A percentile compares a stretch with the other conserved stretches of the same genome.
Evolutionary conservation across 2,888 invertebrate genomes (phyloP).

Genomic region (Zaprionus lineosus): DNA sequence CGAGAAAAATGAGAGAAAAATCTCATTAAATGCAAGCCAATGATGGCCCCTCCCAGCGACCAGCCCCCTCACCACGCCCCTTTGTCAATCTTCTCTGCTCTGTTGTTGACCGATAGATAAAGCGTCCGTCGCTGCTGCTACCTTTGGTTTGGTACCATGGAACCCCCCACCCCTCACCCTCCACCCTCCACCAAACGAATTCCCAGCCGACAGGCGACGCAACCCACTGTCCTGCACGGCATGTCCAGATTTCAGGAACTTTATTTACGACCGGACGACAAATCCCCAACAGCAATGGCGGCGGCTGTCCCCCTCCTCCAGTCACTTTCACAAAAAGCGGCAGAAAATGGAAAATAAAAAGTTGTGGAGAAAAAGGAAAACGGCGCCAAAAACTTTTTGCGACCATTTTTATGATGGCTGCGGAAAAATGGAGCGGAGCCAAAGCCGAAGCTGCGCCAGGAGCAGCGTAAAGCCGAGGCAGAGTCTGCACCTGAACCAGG

Average conservation of each 20-base stretch:
- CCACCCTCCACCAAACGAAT: not conserved
- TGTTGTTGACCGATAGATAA: slow-evolving; percentile 75
- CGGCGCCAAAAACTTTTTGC: slow-evolving; percentile 36
- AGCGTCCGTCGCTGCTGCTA: slow-evolving; percentile 4
- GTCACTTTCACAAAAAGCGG: too few species aligned
- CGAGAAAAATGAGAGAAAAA: slow-evolving; percentile 31
- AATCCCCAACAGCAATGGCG: slow-evolving; percentile 38
- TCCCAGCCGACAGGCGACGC: too few species aligned
- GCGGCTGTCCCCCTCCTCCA: not conserved
- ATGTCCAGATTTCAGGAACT: slow-evolving; percentile 38
- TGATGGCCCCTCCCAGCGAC: slow-evolving; percentile 56
- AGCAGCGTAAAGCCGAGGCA: too few species aligned
- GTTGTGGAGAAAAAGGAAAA: not conserved
- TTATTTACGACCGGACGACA: slow-evolving; percentile 61
- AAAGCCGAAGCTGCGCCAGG: too few species aligned
- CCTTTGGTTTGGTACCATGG: too few species aligned
- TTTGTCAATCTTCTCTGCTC: slow-evolving; percentile 47
- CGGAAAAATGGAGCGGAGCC: too few species aligned
- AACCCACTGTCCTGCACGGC: too few species aligned
- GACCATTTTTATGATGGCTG: too few species aligned
- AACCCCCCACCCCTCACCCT: too few species aligned
- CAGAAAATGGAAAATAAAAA: slow-evolving; percentile 1
- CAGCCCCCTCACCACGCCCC: too few species aligned
- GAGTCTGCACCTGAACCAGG: too few species aligned
- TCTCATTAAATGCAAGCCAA: slow-evolving; percentile 78